Percentiles rank a stretch among this genome's conserved stretches.
These are phyloP conservation scores for Thaleichthys pacificus DNA, from an alignment of 2,797 vertebrate genomes.

Conservation along the genomic window DNA sequence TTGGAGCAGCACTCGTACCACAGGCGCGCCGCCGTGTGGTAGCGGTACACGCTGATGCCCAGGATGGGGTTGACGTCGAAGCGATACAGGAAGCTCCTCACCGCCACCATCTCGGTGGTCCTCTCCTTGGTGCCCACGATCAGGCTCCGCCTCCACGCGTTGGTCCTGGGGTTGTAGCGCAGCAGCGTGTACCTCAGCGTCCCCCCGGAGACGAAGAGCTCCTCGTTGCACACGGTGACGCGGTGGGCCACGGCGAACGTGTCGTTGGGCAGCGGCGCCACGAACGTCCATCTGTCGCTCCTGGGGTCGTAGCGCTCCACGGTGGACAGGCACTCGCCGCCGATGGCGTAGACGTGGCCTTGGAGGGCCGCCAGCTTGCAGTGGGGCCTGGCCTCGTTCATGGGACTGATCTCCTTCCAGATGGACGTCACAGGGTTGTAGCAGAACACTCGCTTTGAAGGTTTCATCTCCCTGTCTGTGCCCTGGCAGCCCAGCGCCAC, in stretches of 20 bases:
- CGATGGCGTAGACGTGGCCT: slow-evolving; percentile 89
- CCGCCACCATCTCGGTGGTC: slow-evolving; percentile 80
- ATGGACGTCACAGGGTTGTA: slow-evolving; percentile 87
- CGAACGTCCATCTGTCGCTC: slow-evolving; percentile 84
- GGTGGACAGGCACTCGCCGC: slow-evolving; percentile 88
- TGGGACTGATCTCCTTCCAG: slow-evolving; percentile 87
- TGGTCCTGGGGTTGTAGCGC: slow-evolving; percentile 74
- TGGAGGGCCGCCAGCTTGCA: slow-evolving; percentile 89
- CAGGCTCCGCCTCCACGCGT: slow-evolving; percentile 78
- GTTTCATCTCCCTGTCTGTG: slow-evolving; percentile 56
- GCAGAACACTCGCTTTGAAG: slow-evolving; percentile 89
- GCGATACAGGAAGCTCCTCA: slow-evolving; percentile 84
- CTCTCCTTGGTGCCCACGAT: slow-evolving; percentile 74
- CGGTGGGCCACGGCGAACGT: slow-evolving; percentile 91
- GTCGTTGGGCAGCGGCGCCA: slow-evolving; percentile 84
- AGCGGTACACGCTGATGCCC: slow-evolving; percentile 84
- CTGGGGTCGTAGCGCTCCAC: slow-evolving; percentile 91
- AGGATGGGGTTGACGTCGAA: slow-evolving; percentile 82
- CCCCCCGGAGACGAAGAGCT: slow-evolving; percentile 90
- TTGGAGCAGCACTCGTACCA: slow-evolving; percentile 86
- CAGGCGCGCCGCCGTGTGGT: slow-evolving; percentile 78
- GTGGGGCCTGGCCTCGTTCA: slow-evolving; percentile 89
- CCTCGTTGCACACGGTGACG: slow-evolving; percentile 78
- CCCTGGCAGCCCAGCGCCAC: slow-evolving; percentile 85
- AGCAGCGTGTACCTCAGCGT: slow-evolving; percentile 83